Conservation (phyloP, 2,797 vertebrate genomes). For the Chaetophractus vellerosus region DNA sequence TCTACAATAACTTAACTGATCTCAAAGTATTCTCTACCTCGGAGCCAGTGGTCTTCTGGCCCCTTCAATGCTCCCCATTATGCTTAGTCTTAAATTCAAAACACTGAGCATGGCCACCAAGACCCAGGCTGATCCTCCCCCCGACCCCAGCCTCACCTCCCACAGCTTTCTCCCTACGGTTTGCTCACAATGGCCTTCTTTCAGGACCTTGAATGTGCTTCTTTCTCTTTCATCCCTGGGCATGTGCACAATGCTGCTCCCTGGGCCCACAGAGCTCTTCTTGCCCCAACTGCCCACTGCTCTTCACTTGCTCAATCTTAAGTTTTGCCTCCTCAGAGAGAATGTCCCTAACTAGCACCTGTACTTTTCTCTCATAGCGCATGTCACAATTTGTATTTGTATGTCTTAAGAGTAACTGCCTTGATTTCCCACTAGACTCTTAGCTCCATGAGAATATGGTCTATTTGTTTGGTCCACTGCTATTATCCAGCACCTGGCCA, state of each 20-base stretch:
- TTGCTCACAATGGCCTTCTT: not conserved
- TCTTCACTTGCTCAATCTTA: not conserved
- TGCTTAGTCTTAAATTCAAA: not conserved
- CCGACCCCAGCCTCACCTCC: not conserved
- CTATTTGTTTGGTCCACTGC: not conserved
- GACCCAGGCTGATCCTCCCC: not conserved
- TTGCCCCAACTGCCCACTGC: not conserved
- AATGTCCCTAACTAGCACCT: not conserved
- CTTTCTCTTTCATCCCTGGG: not conserved
- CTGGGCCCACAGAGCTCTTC: not conserved
- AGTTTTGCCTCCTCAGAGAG: not conserved
- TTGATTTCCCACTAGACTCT: not conserved
- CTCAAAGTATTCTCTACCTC: not conserved
- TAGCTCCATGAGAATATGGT: not conserved
- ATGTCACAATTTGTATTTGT: not conserved
- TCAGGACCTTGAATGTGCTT: not conserved
- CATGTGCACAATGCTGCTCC: not conserved
- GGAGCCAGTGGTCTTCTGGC: not conserved
- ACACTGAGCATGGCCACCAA: not conserved
- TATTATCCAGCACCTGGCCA: not conserved
- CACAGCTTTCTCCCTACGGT: not conserved
- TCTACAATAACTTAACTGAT: not conserved
- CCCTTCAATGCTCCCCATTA: not conserved
- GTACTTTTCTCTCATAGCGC: not conserved
- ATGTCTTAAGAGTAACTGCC: not conserved